Evolutionary conservation across 2,113 vertebrate genomes (phyloP).

Genomic region (Xiphias gladius): DNA sequence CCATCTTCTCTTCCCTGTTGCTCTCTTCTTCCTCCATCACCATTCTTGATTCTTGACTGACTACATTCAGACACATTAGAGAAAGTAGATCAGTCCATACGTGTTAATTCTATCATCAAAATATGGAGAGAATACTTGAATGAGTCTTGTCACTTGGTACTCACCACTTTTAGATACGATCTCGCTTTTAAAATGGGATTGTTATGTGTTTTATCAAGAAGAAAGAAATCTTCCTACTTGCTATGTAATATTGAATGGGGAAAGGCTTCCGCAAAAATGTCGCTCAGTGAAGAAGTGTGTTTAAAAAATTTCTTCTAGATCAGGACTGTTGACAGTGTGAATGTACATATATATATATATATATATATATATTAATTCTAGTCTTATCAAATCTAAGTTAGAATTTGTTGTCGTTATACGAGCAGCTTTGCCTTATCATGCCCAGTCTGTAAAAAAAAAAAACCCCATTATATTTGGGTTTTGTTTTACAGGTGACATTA

Average conservation of each 20-base stretch:
- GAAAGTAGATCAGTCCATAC: neutral
- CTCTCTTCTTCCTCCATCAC: constrained; percentile 6
- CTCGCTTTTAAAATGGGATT: neutral
- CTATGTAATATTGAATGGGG: neutral
- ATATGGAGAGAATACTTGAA: neutral
- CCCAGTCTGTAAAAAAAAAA: neutral
- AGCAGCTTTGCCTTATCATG: neutral
- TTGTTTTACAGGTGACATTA: constrained; percentile 76
- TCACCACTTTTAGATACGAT: neutral
- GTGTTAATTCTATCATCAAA: neutral
- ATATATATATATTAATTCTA: neutral
- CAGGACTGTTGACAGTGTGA: neutral
- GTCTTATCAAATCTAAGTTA: neutral
- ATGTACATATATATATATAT: too few species aligned
- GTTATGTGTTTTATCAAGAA: neutral
- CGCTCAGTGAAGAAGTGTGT: neutral
- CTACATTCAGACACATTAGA: neutral
- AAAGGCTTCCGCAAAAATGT: neutral
- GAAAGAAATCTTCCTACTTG: neutral
- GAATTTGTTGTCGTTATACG: neutral
- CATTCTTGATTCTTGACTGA: neutral
- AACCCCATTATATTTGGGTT: neutral
- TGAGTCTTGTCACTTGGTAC: neutral
- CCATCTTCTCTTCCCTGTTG: constrained; percentile 7
- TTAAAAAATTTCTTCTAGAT: too few species aligned